Evolutionary conservation across 2,888 invertebrate genomes (phyloP).

Genomic region (Polydrusus tereticollis): DNA sequence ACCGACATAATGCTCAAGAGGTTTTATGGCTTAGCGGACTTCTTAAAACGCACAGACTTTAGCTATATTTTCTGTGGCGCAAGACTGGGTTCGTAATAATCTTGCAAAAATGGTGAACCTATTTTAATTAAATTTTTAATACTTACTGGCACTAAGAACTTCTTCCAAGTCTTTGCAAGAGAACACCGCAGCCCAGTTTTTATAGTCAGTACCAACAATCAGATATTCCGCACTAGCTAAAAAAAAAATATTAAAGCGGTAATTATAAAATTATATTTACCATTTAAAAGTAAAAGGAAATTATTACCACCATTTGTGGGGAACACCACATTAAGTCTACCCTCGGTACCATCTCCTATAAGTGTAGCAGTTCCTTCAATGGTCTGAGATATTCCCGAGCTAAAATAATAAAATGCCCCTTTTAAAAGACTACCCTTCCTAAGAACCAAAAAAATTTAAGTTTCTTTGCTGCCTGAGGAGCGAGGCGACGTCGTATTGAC

Average conservation of each 20-base stretch:
- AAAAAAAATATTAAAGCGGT: not conserved
- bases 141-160: not conserved
- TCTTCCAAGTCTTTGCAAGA: not conserved
- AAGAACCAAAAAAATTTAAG: too few species aligned
- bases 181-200: constrained; percentile 25
- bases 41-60: too few species aligned
- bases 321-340: not conserved
- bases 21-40: too few species aligned
- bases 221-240: constrained; percentile 3
- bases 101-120: not conserved
- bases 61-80: too few species aligned
- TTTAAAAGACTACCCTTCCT: too few species aligned
- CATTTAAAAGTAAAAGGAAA: not conserved
- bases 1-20: too few species aligned
- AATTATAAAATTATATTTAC: not conserved
- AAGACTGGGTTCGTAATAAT: too few species aligned
- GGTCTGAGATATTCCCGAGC: not conserved
- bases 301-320: not conserved
- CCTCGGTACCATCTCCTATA: not conserved
- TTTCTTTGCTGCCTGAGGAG: too few species aligned
- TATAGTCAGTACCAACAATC: constrained; percentile 18
- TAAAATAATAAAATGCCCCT: not conserved
- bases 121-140: not conserved
- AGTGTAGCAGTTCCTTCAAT: not conserved
- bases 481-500: too few species aligned